Conservation (phyloP, 2,797 vertebrate species). For the Hippocampus kuda region DNA sequence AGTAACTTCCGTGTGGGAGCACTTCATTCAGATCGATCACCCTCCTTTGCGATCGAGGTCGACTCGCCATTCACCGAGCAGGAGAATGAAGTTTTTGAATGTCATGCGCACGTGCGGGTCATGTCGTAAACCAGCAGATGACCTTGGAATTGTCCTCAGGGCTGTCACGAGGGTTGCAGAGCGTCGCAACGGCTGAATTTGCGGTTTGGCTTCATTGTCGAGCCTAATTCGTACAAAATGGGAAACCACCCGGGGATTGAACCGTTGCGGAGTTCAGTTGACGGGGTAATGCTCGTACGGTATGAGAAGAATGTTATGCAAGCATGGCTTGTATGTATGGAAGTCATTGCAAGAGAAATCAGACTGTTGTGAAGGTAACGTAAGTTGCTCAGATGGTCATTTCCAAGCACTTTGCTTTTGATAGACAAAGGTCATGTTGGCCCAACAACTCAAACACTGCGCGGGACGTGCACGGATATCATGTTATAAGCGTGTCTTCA, state of each 20-base stretch:
- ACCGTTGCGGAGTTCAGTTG: neutral
- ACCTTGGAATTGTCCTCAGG: slow-evolving; percentile 1
- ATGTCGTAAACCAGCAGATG: slow-evolving; percentile 2
- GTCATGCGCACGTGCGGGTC: slow-evolving; percentile 1
- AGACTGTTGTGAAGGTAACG: too few species aligned
- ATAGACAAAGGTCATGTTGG: too few species aligned
- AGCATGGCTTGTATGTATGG: too few species aligned
- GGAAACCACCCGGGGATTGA: neutral
- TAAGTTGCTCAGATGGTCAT: too few species aligned
- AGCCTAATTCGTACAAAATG: slow-evolving; percentile 4
- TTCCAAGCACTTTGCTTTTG: too few species aligned
- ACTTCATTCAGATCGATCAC: slow-evolving; percentile 16
- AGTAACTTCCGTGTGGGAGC: slow-evolving; percentile 21
- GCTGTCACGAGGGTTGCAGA: neutral
- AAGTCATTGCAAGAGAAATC: too few species aligned
- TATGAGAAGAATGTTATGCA: too few species aligned
- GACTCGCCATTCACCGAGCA: slow-evolving; percentile 6
- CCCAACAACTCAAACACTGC: too few species aligned
- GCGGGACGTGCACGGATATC: too few species aligned
- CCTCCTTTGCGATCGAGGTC: slow-evolving; percentile 5
- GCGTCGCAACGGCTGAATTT: neutral
- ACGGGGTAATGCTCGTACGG: neutral
- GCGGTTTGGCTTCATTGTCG: neutral
- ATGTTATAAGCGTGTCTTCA: too few species aligned
- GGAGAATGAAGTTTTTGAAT: slow-evolving; percentile 7